phyloP scores from a whole-genome alignment of 2,888 invertebrate genomes.

The Leptopilina drosophilae region DNA sequence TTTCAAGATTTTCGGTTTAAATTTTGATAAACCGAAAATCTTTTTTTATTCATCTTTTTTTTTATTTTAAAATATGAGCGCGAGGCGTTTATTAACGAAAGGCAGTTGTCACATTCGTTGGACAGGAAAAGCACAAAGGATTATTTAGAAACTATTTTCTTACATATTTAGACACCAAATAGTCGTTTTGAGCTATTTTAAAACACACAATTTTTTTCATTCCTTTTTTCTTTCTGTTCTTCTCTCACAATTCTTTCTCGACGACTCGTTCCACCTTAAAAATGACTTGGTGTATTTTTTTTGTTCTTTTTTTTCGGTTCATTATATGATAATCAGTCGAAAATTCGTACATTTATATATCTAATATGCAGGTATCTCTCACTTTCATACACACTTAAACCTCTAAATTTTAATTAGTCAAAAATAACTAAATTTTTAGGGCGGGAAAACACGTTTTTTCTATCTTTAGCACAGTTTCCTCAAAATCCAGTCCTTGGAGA shows the following conservation, averaged over 20 bases:
- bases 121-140: conserved; percentile 38
- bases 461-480: no score
- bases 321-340: conserved; percentile 75
- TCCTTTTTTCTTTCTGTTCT: not conserved
- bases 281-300: conserved; percentile 45
- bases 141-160: conserved; percentile 17
- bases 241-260: not conserved
- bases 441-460: no score
- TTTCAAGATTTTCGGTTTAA: not conserved
- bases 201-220: conserved; percentile 3
- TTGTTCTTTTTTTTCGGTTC: conserved; percentile 51
- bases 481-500: no score
- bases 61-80: conserved; percentile 22
- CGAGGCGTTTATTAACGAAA: conserved; percentile 40
- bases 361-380: conserved; percentile 58
- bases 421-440: no score
- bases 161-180: conserved; percentile 38
- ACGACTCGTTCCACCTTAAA: not conserved
- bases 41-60: not conserved
- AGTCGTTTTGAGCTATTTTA: conserved; percentile 48
- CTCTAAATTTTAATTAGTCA: no score
- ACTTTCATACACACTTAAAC: conserved; percentile 44
- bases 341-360: conserved; percentile 72
- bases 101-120: conserved; percentile 39
- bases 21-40: conserved; percentile 27